Conservation (phyloP, 2,888 invertebrate species). For the Pherbina coryleti region DNA sequence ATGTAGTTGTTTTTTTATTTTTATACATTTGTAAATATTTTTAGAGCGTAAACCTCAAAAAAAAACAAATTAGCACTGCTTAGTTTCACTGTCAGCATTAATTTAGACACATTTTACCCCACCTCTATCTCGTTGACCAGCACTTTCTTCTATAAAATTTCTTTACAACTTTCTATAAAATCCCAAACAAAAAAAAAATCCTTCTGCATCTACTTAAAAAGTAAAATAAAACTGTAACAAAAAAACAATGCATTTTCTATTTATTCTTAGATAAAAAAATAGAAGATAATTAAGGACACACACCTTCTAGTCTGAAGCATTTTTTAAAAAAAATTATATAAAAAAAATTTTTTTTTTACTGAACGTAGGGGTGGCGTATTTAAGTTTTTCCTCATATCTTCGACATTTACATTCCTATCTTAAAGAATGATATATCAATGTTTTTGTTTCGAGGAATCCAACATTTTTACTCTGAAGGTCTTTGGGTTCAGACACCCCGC, state of each 20-base stretch:
- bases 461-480: no score
- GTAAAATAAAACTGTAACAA: conserved; percentile 44
- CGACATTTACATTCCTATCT: no score
- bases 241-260: conserved; percentile 53
- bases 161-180: neutral
- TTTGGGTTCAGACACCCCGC: no score
- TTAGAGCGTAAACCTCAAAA: neutral
- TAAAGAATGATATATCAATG: no score
- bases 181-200: neutral
- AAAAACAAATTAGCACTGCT: neutral
- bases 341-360: no score
- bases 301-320: no score
- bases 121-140: neutral
- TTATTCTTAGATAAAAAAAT: no score
- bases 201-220: conserved; percentile 16
- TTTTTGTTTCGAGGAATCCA: no score
- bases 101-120: neutral
- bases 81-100: neutral
- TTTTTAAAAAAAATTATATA: no score
- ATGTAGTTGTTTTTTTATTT: neutral
- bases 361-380: no score
- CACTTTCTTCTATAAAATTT: neutral
- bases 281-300: no score
- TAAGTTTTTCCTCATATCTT: no score
- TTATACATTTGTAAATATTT: neutral